Conservation (phyloP, 1,140 invertebrate species). For the Pogonognathellus flavescens region DNA sequence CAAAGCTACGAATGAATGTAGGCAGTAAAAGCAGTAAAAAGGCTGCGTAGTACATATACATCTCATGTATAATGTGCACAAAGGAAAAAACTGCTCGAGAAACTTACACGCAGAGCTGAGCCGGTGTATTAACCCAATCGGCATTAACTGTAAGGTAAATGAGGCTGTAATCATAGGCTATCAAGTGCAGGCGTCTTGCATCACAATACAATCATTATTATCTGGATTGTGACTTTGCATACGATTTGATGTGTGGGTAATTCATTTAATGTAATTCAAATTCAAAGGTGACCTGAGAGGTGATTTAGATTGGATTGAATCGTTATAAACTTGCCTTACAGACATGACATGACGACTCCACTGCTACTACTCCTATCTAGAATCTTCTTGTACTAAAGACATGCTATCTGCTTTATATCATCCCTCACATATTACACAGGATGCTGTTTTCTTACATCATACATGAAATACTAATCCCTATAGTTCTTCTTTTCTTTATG, state of each 20-base stretch:
- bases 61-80: too few species aligned
- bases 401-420: background rate
- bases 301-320: slow-evolving; percentile 28
- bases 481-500: too few species aligned
- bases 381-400: background rate
- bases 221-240: background rate
- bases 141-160: slow-evolving; percentile 40
- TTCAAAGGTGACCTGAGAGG: slow-evolving; percentile 24
- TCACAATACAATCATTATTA: slow-evolving; percentile 27
- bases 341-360: background rate
- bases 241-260: background rate
- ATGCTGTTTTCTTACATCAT: too few species aligned
- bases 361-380: background rate
- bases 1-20: too few species aligned
- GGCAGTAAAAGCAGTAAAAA: too few species aligned
- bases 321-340: slow-evolving; percentile 12
- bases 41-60: too few species aligned
- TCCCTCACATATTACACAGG: too few species aligned
- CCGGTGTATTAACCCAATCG: slow-evolving; percentile 1
- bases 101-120: background rate
- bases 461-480: too few species aligned
- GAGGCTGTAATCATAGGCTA: slow-evolving; percentile 41
- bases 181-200: slow-evolving; percentile 38
- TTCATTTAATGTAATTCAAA: slow-evolving; percentile 33
- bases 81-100: too few species aligned